A percentile compares a stretch with the other conserved stretches of the same genome.
Evolutionary conservation across 2,888 invertebrate genomes (phyloP).

Genomic region (Chymomyza procnemis): DNA sequence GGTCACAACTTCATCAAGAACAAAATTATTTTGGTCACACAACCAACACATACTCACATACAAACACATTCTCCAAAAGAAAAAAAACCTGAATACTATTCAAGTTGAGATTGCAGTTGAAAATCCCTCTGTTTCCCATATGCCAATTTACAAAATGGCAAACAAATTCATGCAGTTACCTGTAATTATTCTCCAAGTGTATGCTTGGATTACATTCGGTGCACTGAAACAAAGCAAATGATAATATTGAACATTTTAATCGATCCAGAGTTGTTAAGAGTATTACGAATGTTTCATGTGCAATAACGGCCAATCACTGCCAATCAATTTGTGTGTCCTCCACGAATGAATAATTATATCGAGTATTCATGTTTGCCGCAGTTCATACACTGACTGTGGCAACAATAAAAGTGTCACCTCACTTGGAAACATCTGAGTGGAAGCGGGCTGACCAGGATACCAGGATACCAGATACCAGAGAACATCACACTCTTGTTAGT

Average conservation of each 20-base stretch:
- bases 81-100: too few relatives aligned
- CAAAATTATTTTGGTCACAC: too few relatives aligned
- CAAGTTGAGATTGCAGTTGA: too few relatives aligned
- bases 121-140: too few relatives aligned
- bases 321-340: conserved; percentile 20
- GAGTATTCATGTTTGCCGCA: conserved; percentile 14
- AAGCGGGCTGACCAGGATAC: conserved; percentile 19
- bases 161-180: too few relatives aligned
- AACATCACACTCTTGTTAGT: too few relatives aligned
- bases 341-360: conserved; percentile 27
- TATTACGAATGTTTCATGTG: background rate
- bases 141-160: too few relatives aligned
- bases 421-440: conserved; percentile 5
- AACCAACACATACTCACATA: too few relatives aligned
- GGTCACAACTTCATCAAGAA: too few relatives aligned
- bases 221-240: background rate
- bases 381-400: conserved; percentile 13
- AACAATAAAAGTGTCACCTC: conserved; percentile 1
- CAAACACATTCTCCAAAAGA: too few relatives aligned
- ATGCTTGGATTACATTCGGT: background rate
- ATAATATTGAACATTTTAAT: conserved; percentile 10
- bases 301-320: conserved; percentile 4
- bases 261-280: background rate
- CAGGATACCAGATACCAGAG: background rate
- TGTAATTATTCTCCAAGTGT: background rate